Percentiles rank a stretch among this genome's conserved stretches.
Conservation (phyloP, 1,140 invertebrate species). For the Ceratosolen fusciceps region DNA sequence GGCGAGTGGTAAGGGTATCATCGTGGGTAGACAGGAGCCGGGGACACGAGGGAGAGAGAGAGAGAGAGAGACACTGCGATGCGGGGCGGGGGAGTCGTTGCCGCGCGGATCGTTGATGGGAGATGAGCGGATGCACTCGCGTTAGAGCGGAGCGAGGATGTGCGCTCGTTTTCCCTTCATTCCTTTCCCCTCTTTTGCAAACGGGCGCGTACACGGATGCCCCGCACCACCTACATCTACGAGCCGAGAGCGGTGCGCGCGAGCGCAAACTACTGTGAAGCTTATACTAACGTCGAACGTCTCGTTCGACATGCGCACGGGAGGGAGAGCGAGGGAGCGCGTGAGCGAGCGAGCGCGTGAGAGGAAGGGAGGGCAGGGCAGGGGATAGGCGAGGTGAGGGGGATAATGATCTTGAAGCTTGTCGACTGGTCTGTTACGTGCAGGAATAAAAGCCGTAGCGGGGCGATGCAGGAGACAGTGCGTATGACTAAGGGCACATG, state of each 20-base stretch:
- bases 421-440: neutral
- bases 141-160: conserved; percentile 23
- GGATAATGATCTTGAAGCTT: neutral
- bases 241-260: neutral
- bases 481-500: neutral
- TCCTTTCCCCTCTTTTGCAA: neutral
- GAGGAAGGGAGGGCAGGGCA: neutral
- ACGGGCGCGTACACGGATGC: neutral
- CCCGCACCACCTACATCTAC: neutral
- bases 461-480: neutral
- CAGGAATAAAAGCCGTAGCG: neutral
- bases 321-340: too few relatives aligned
- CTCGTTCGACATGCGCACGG: neutral
- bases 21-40: too few relatives aligned
- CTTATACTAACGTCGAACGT: neutral
- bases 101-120: conserved; percentile 28
- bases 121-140: conserved; percentile 26
- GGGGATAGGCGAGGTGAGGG: neutral
- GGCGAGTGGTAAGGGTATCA: too few relatives aligned
- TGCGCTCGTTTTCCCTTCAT: neutral
- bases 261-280: neutral
- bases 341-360: neutral
- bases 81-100: conserved; percentile 7
- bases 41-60: conserved; percentile 49
- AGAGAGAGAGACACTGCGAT: too few relatives aligned